Base-by-base conservation (phyloP, 1,140 invertebrate species). In the Drosophila ficusphila region DNA sequence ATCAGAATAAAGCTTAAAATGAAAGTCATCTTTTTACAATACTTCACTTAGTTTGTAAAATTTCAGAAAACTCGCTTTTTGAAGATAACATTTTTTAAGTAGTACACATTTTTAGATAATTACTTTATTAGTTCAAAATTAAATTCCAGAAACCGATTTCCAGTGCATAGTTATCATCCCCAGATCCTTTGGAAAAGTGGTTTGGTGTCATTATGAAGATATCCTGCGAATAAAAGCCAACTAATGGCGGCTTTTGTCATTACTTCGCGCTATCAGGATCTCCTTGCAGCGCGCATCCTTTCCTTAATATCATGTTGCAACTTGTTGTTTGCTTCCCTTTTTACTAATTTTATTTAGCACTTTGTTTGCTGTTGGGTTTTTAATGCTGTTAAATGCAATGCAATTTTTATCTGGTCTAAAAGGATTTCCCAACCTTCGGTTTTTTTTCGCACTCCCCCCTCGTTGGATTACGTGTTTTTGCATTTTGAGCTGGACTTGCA, bases 361-460 rank as follows among this genome's bases (percentile, higher is more conserved):
- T 71, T 44, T 74, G 25, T 67, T 57, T 58, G 60, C 36, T 51
- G 56, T 48, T 69, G 47, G 42, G 34, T 39, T 69, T 75, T 79
- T 79, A 72, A 72, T 76, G 76, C 65, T 71, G 71, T 85, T 85
- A 79, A 79, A 79, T 85, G 72, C 81, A 85, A 69, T 82, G 79
- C 61, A 69, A 77, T 82, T 83, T 81, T 82, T 82, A 82, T 83
- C 69, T 73, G 69, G 14, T 60, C 23, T 46, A 39, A 57, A 82
- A 52, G 64, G 60, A 67, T 73, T 47, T 48, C 8, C 34, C 47
- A 64, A 42, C 41, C 47, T 36, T 62, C 31, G 46, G 47, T 36
- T 60, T 41, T 21, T 46, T 31, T 54, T 21, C n/a, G 9, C 42
- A 21, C 41, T 58, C 49, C 42, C 44, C 23, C 42, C 44, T 18